Percentiles rank a stretch among this genome's conserved stretches.
Conservation (phyloP, 1,140 invertebrate genomes). For the Macrosteles quadrilineatus region DNA sequence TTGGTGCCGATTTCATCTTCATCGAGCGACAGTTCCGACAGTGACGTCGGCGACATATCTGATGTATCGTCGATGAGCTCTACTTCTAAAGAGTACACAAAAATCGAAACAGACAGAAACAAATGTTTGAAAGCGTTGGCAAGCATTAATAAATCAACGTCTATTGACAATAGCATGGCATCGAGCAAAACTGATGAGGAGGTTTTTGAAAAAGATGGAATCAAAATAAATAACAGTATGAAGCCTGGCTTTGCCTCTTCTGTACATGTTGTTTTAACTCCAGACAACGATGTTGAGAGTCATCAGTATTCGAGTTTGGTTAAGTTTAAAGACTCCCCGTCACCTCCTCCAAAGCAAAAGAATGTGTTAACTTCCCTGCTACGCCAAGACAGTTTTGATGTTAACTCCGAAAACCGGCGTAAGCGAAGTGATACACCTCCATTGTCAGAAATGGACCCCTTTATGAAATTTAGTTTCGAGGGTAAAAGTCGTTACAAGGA, state of each 20-base stretch:
- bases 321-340: background rate
- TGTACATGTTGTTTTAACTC: background rate
- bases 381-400: too few relatives aligned
- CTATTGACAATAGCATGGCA: background rate
- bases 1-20: conserved; percentile 36
- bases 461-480: conserved; percentile 10
- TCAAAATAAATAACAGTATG: background rate
- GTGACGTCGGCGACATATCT: conserved; percentile 32
- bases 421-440: conserved; percentile 34
- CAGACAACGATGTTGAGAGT: background rate
- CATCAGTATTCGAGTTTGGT: conserved; percentile 2
- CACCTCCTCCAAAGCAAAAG: background rate
- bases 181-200: conserved; percentile 4
- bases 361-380: too few relatives aligned
- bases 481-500: conserved; percentile 29
- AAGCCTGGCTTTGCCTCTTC: background rate
- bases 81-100: conserved; percentile 1
- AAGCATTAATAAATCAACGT: conserved; percentile 8
- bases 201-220: background rate
- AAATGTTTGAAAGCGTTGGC: background rate
- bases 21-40: conserved; percentile 34
- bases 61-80: conserved; percentile 11
- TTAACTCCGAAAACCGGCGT: background rate
- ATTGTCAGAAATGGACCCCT: conserved; percentile 35
- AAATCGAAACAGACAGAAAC: background rate